Evolutionary conservation across 2,888 invertebrate genomes (phyloP), one percentile per base, ranked within the genome.

Genomic region (Ophion ellenae): DNA sequence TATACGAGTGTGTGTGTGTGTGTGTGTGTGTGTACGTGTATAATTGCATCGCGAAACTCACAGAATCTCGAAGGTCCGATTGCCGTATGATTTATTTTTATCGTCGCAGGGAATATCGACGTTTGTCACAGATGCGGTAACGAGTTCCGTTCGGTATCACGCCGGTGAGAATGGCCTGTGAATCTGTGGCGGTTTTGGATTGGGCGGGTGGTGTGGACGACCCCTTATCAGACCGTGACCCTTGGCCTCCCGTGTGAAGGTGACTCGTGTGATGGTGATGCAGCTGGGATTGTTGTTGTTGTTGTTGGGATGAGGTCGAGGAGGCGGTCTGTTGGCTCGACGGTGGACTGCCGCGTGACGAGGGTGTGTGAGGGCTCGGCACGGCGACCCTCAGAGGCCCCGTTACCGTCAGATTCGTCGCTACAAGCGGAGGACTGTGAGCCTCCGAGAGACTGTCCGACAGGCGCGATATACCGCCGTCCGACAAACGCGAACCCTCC

Each of bases 151-250:
- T 83, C 74, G 81, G 91, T 93, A 94, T 94, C 94, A 94, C 94
- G 94, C 94, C 80, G 94, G 94, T 91, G 94, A 94, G 81, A 94
- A 94, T 0, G 94, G 94, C 89, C 94, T 92, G 88, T 94, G 94
- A 69, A 94, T 92, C 87, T 93, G 93, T 40, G 93, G 93, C 9
- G 94, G 94, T 86, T 93, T 94, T 47, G 94, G 93, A 86, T 93
- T 93, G 57, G 90, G 90, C 77, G 92, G 92, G 92, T n/a, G 94
- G 93, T 6, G 93, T 92, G 61, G 61, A 92, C 91, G 53, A 93
- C 91, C 90, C 90, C 94, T 92, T 82, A 93, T 92, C 76, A 93
- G 87, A 10, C 92, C 92, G 78, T 90, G 91, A 73, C 90, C 90
- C 90, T 86, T 92, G 92, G 80, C 90, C 89, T 80, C 91, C 92